Evolutionary conservation across 2,797 vertebrate genomes (phyloP), one percentile per base, ranked within the genome.

Genomic region (Cirrhinus mrigala): DNA sequence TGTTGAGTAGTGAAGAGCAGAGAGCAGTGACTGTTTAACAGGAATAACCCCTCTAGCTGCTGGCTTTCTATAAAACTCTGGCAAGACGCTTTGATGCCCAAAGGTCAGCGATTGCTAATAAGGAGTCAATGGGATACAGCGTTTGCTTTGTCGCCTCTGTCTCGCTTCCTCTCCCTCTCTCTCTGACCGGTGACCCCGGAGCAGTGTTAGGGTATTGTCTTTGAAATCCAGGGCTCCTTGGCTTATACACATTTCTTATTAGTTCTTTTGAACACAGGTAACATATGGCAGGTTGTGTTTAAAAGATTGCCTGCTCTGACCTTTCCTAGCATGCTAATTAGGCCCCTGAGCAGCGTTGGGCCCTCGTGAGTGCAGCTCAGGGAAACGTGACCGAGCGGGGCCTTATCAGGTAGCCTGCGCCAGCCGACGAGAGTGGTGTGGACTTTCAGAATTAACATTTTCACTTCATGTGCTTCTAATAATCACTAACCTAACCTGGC

Each of bases 381-480:
- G 87, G 90, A 90, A 88, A 89, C 78, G 71, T 85, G 87, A 82
- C 86, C 22, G 46, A 83, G 70, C 46, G 4, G 81, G 83, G 92
- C 92, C 95, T 97, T 97, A 96, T 97, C 96, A 96, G 95, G 93
- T 95, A 96, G 95, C 93, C 94, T 94, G 94, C 94, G 92, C 92
- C 93, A 94, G 94, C 94, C 94, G 93, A 91, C 90, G 87, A 92
- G 54, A 92, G 94, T 92, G 95, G 96, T 97, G 95, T 96, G 92
- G 94, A 96, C 97, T 98, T 97, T 93, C 96, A 97, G 94, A 98
- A 98, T 99, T 98, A 98, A 98, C 97, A 98, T 98, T 98, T 85
- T 98, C 94, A 94, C 96, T 98, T 98, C 97, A 98, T 96, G 96
- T 98, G 97, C 97, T 98, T 98, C 97, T 97, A 98, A 98, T 98